Conservation (phyloP, 1,140 invertebrate species). For the Odontomachus brunneus region DNA sequence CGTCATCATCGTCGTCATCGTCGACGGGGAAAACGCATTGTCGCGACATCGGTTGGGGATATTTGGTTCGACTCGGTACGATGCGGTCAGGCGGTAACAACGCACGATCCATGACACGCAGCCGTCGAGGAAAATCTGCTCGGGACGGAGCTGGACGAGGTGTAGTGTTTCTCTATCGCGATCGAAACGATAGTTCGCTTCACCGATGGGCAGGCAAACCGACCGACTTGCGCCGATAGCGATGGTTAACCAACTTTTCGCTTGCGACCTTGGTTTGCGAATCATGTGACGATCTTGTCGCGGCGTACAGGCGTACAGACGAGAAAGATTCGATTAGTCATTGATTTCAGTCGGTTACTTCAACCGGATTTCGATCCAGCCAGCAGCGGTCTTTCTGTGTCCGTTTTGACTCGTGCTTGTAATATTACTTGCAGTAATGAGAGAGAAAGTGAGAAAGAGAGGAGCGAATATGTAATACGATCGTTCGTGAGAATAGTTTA, state of each 20-base stretch:
- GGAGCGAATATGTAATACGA: neutral
- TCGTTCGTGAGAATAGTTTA: neutral
- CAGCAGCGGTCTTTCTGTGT: neutral
- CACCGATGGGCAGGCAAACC: neutral
- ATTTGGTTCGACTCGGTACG: too few relatives aligned
- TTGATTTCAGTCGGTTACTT: conserved; percentile 9
- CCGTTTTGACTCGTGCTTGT: neutral
- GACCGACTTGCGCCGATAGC: conserved; percentile 27
- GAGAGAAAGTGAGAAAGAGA: neutral
- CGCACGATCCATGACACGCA: conserved; percentile 9
- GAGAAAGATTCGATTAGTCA: conserved; percentile 38
- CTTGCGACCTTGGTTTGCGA: conserved; percentile 21
- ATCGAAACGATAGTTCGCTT: neutral
- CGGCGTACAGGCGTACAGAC: conserved; percentile 9
- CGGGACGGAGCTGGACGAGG: neutral
- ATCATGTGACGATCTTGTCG: conserved; percentile 25
- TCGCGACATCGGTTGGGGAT: conserved; percentile 9
- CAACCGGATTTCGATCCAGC: conserved; percentile 24
- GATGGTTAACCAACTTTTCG: conserved; percentile 26
- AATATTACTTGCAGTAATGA: neutral
- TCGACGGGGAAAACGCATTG: neutral
- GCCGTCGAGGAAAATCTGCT: conserved; percentile 2
- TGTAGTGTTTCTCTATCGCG: too few relatives aligned
- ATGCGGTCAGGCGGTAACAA: conserved; percentile 15
- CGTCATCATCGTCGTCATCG: too few relatives aligned